Base-by-base conservation (phyloP, 2,888 invertebrate genomes). In the Volucella bombylans region DNA sequence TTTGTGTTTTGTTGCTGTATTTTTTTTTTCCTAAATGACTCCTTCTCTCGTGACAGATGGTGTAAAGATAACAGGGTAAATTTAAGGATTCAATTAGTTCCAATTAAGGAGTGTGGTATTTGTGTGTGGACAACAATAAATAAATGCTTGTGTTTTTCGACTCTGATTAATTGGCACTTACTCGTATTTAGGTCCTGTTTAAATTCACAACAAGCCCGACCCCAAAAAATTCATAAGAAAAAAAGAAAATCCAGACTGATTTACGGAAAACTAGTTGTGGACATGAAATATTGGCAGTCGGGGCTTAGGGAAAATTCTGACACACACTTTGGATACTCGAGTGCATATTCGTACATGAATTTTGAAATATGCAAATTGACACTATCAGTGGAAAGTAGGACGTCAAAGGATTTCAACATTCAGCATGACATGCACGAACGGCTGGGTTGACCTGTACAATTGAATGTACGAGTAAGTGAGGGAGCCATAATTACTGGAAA, bases 41-140 rank as follows among this genome's bases (percentile, higher is more conserved):
- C 45, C 8, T 45, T 15, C 52, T 43, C 9, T 45, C 52, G 72
- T 72, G 72, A 54, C 52, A 62, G 52, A 61, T 72, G 62, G 23
- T 38, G 31, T 62, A 62, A 15, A 54, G 23, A 61, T 71, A 14
- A 43, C 23, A 69, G 41, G 14, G 50, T 45, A 14, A 8, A 43
- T 39, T 47, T 4, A 15, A 45, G 45, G 55, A 68, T 68, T 68
- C 15, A 49, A 57, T 59, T 49, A 69, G 39, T n/a, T n/a, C 47
- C n/a, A 45, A 23, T 68, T 55, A 68, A 8, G 31, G 55, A 55
- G 38, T 45, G 43, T 55, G 31, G 6, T 23, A 45, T 54, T 54
- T 45, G 41, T 52, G 18, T 10, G 49, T 39, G 45, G 45, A n/a
- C 31, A 31, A n/a, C 45, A 12, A 1, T 45, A 12, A n/a, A 45